A percentile compares a stretch with the other conserved stretches of the same genome.
Conservation (phyloP, 2,113 vertebrate species). For the Melanerpes aurifrons region DNA sequence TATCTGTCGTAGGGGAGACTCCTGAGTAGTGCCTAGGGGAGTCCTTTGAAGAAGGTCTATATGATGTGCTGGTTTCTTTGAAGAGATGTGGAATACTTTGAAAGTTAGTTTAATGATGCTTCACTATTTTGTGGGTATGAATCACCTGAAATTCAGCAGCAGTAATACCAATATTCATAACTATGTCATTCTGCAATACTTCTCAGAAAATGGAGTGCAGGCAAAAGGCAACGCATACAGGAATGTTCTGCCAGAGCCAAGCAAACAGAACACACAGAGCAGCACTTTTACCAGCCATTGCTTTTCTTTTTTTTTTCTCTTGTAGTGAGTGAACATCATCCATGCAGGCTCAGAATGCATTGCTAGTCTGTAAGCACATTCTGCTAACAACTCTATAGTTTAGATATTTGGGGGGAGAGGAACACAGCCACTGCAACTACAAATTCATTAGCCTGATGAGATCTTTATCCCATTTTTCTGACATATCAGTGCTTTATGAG, state of each 20-base stretch:
- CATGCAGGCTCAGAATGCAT: background rate
- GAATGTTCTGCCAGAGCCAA: background rate
- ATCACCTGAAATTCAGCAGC: background rate
- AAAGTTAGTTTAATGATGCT: background rate
- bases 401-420: rapidly evolving
- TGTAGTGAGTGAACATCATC: background rate
- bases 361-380: background rate
- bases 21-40: background rate
- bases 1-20: background rate
- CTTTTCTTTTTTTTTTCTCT: background rate
- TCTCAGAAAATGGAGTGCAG: background rate
- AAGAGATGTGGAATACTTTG: background rate
- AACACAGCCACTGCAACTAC: background rate
- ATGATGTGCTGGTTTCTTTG: background rate
- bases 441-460: background rate
- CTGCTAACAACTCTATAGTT: background rate
- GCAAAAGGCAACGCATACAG: background rate
- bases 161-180: background rate
- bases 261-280: background rate
- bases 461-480: background rate
- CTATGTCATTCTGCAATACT: rapidly evolving
- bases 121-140: background rate
- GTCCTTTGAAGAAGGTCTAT: background rate
- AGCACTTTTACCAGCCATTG: background rate
- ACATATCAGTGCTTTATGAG: background rate